These are phyloP conservation scores for Drosophila pruinosa DNA, from an alignment of 1,140 invertebrate species.

Conservation along the genomic window DNA sequence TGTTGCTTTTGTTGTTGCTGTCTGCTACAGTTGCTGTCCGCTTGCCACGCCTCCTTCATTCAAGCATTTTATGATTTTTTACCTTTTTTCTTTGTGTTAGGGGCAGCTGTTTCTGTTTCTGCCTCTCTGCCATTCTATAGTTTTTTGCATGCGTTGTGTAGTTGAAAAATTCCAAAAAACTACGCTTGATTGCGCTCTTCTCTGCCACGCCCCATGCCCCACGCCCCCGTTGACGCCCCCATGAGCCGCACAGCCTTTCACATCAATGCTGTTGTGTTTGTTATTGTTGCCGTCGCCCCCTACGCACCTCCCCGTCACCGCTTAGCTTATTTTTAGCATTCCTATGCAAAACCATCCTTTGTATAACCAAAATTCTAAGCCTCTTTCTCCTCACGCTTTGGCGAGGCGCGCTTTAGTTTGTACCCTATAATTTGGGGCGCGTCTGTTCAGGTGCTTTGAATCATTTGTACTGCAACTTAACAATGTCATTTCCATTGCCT, in stretches of 20 bases:
- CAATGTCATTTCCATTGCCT: not conserved
- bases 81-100: conserved; percentile 49
- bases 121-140: conserved; percentile 29
- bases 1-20: not conserved
- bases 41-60: conserved; percentile 4
- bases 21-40: conserved; percentile 4
- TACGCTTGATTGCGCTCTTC: conserved; percentile 74
- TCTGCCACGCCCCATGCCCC: conserved; percentile 39
- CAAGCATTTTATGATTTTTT: conserved; percentile 70
- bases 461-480: not conserved
- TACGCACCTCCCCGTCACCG: not conserved
- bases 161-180: conserved; percentile 62
- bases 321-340: conserved; percentile 43
- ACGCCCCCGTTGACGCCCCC: conserved; percentile 18
- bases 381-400: conserved; percentile 9
- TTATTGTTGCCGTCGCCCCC: conserved; percentile 41
- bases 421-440: conserved; percentile 40
- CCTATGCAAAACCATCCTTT: conserved; percentile 33
- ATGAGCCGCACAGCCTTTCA: conserved; percentile 50
- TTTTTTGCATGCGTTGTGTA: conserved; percentile 51
- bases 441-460: not conserved
- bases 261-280: conserved; percentile 50
- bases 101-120: conserved; percentile 3
- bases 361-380: conserved; percentile 33
- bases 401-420: not conserved